phyloP scores from a whole-genome alignment of 1,140 invertebrate genomes.

The Pogonognathellus flavescens region DNA sequence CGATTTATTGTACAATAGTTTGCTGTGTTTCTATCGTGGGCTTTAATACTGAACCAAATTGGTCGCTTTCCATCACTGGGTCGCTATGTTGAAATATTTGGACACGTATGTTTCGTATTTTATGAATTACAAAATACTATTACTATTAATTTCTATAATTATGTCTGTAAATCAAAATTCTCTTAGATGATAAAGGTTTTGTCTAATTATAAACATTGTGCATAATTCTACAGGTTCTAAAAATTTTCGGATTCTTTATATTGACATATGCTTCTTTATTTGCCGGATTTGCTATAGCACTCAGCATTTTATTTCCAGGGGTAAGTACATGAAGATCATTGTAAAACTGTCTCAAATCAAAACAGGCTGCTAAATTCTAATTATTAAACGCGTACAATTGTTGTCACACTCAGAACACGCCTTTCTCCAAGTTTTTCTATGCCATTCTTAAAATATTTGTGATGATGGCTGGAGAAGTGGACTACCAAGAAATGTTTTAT shows the following conservation, averaged over 20 bases:
- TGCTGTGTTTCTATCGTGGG: constrained; percentile 64
- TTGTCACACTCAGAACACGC: constrained; percentile 37
- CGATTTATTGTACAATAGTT: constrained; percentile 48
- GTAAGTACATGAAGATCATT: constrained; percentile 14
- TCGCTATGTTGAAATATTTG: constrained; percentile 87
- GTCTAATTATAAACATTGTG: background rate
- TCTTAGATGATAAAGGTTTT: background rate
- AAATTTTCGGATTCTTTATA: constrained; percentile 85
- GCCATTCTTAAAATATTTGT: constrained; percentile 58
- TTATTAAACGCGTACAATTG: background rate
- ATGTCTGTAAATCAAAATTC: background rate
- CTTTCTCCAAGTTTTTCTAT: constrained; percentile 58
- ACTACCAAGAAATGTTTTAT: constrained; percentile 59
- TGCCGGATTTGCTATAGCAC: constrained; percentile 82
- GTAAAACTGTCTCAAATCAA: background rate
- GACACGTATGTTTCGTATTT: constrained; percentile 73
- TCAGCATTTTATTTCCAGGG: constrained; percentile 80
- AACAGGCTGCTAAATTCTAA: background rate
- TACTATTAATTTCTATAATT: background rate
- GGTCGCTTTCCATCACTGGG: constrained; percentile 87
- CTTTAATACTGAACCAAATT: constrained; percentile 70
- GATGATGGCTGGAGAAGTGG: constrained; percentile 61
- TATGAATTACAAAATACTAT: background rate
- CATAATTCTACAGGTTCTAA: constrained; percentile 69
- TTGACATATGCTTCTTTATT: constrained; percentile 84